phyloP scores from a whole-genome alignment of 2,888 invertebrate genomes.

The Amiota communis region DNA sequence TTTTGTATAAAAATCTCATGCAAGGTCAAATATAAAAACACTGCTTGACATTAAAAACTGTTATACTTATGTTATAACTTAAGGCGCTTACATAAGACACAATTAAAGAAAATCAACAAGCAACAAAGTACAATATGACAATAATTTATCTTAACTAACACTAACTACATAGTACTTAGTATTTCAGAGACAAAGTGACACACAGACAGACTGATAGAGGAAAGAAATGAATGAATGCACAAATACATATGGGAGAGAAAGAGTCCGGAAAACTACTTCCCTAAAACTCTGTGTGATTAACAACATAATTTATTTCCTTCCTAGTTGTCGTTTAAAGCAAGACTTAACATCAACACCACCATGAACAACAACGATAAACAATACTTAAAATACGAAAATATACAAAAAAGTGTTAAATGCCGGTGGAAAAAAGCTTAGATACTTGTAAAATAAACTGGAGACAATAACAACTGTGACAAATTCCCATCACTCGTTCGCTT shows the following conservation, averaged over 20 bases:
- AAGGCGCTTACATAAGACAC: background rate
- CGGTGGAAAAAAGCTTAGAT: conserved; percentile 34
- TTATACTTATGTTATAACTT: too few species aligned
- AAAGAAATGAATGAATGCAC: conserved; percentile 34
- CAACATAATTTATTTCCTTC: conserved; percentile 63
- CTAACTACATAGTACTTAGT: background rate
- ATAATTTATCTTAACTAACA: conserved; percentile 11
- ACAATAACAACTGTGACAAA: conserved; percentile 49
- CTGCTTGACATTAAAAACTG: too few species aligned
- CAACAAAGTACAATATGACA: background rate
- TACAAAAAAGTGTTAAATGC: conserved; percentile 49
- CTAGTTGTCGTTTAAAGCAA: conserved; percentile 60
- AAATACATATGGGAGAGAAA: background rate
- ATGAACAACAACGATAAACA: background rate
- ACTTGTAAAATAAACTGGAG: background rate
- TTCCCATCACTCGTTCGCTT: conserved; percentile 25
- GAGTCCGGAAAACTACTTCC: conserved; percentile 33
- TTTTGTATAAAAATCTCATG: too few species aligned
- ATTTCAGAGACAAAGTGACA: background rate
- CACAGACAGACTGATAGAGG: background rate
- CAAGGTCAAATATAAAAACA: too few species aligned
- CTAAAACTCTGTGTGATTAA: conserved; percentile 44
- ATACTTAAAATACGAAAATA: background rate
- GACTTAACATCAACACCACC: background rate
- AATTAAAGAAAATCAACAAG: conserved; percentile 4